phyloP scores from a whole-genome alignment of 2,797 vertebrate species.

The Cyprinodon diabolis region DNA sequence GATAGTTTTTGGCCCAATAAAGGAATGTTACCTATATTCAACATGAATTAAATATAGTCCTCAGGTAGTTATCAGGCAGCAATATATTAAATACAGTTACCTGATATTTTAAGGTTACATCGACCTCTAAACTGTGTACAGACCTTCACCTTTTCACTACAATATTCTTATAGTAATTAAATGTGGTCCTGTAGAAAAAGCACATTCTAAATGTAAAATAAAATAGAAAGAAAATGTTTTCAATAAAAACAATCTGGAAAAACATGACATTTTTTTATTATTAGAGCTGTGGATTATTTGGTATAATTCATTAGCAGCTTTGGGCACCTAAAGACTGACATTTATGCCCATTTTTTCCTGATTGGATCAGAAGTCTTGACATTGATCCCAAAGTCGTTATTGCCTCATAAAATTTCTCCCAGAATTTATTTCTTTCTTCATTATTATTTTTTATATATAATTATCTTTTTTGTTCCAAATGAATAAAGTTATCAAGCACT shows the following conservation, averaged over 20 bases:
- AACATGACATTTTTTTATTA: no score
- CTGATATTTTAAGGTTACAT: background rate
- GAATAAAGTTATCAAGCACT: background rate
- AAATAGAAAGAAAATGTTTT: no score
- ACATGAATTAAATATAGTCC: background rate
- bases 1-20: background rate
- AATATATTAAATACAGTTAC: background rate
- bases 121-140: background rate
- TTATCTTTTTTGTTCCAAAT: background rate
- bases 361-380: background rate
- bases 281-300: background rate
- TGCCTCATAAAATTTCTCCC: background rate
- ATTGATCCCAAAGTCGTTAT: background rate
- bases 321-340: background rate
- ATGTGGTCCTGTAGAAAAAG: no score
- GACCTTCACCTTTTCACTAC: background rate
- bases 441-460: background rate
- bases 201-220: no score
- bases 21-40: background rate
- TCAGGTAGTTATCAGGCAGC: background rate
- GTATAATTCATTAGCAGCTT: background rate
- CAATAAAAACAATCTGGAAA: no score
- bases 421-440: background rate
- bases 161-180: background rate
- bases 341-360: background rate